phyloP scores from a whole-genome alignment of 2,797 vertebrate species.

The Eulemur mongoz region DNA sequence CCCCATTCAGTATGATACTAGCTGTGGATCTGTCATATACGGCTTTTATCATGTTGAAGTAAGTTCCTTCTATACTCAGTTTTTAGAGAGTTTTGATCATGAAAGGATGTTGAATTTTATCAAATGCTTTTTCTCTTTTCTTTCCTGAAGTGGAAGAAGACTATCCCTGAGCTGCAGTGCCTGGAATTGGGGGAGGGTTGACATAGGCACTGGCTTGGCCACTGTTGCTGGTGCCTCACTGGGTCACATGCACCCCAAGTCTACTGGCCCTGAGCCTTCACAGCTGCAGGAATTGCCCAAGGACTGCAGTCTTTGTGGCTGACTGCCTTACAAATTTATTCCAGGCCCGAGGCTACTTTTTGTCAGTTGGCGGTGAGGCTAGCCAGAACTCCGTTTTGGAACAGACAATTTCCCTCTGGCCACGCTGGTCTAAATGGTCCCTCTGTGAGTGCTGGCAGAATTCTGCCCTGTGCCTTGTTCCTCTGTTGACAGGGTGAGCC shows the following conservation, averaged over 20 bases:
- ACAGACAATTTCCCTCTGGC: neutral
- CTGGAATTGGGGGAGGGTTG: neutral
- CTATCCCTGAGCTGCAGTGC: neutral
- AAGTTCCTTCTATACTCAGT: neutral
- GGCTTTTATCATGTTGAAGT: neutral
- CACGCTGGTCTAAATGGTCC: neutral
- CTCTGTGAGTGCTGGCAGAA: neutral
- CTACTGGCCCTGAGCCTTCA: neutral
- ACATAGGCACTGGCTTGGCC: neutral
- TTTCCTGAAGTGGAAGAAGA: neutral
- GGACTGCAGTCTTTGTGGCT: neutral
- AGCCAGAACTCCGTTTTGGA: neutral
- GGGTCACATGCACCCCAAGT: neutral
- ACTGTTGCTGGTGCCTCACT: neutral
- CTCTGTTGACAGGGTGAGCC: neutral
- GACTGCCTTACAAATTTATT: neutral
- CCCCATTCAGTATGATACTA: neutral
- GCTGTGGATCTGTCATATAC: neutral
- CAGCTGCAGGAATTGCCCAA: neutral
- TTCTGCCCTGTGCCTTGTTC: neutral
- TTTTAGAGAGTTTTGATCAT: neutral
- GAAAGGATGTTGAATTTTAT: neutral
- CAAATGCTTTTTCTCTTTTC: neutral
- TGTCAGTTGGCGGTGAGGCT: neutral
- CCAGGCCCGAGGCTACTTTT: neutral